phyloP scores from a whole-genome alignment of 92 coral and sea anemone genomes.

The Anthopleura xanthogrammica region DNA sequence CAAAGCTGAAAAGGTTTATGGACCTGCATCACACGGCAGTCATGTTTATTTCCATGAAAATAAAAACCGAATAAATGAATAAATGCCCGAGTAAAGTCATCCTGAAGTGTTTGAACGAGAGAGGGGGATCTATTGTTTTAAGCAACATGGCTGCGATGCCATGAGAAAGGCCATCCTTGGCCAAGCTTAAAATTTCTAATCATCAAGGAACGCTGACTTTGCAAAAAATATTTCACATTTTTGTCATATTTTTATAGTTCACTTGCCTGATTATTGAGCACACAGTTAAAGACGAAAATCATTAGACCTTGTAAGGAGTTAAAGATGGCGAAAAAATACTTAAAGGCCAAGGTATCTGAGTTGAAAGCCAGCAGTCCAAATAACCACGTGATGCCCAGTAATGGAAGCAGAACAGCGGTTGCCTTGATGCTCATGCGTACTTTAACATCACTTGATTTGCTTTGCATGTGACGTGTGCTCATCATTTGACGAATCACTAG shows the following conservation, averaged over 20 bases:
- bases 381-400: conserved; percentile 92
- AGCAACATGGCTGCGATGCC: no score
- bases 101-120: no score
- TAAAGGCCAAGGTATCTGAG: conserved; percentile 70
- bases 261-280: conserved; percentile 83
- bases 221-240: background rate
- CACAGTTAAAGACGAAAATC: conserved; percentile 89
- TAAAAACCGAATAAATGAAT: no score
- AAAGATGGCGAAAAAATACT: conserved; percentile 82
- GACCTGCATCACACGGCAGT: no score
- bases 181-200: no score
- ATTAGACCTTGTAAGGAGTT: conserved; percentile 86
- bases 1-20: no score
- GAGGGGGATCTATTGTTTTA: no score
- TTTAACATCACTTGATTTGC: conserved; percentile 71
- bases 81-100: no score
- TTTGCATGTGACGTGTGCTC: conserved; percentile 75
- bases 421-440: conserved; percentile 90
- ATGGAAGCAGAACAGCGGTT: conserved; percentile 82
- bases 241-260: background rate
- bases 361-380: conserved; percentile 88
- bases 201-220: background rate
- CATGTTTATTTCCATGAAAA: no score
- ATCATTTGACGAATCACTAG: conserved; percentile 89
- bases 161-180: no score